A percentile compares a stretch with the other conserved stretches of the same genome.
These are phyloP conservation scores for Holothuria glaberrima DNA, from an alignment of 35 echinoderm and acorn worm genomes.

Conservation along the genomic window DNA sequence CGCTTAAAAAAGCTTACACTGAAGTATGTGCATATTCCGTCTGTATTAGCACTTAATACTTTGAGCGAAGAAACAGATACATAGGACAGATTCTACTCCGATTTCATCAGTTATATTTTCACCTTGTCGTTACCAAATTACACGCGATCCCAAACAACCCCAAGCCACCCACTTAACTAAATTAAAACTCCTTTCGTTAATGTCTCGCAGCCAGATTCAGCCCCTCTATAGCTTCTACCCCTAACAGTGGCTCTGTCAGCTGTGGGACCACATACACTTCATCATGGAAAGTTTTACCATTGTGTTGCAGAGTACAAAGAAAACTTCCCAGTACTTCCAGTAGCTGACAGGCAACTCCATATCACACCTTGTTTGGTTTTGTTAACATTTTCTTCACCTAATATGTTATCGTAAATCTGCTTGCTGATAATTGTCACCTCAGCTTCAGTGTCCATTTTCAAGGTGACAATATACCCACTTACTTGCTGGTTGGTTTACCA, in stretches of 20 bases:
- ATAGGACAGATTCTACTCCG: too few species aligned
- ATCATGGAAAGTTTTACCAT: neutral
- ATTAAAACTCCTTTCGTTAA: too few species aligned
- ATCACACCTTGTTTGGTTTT: constrained; percentile 8
- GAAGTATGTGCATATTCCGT: too few species aligned
- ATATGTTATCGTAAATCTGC: neutral
- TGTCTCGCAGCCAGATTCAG: neutral
- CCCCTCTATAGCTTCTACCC: constrained; percentile 16
- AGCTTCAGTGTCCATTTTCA: constrained; percentile 46
- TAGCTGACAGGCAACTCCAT: neutral
- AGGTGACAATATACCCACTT: too few species aligned
- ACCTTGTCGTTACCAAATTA: too few species aligned
- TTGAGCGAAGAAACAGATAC: too few species aligned
- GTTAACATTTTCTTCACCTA: neutral
- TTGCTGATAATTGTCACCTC: constrained; percentile 24
- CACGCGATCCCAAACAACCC: too few species aligned
- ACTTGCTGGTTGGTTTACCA: too few species aligned
- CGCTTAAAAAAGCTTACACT: too few species aligned
- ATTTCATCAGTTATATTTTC: too few species aligned
- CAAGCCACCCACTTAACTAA: too few species aligned
- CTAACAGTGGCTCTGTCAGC: constrained; percentile 16
- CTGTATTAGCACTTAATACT: too few species aligned
- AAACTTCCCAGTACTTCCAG: constrained; percentile 29
- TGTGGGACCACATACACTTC: constrained; percentile 40
- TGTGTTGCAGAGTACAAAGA: neutral